phyloP scores from a whole-genome alignment of 2,797 vertebrate species.

The Poeciliopsis presidionis region DNA sequence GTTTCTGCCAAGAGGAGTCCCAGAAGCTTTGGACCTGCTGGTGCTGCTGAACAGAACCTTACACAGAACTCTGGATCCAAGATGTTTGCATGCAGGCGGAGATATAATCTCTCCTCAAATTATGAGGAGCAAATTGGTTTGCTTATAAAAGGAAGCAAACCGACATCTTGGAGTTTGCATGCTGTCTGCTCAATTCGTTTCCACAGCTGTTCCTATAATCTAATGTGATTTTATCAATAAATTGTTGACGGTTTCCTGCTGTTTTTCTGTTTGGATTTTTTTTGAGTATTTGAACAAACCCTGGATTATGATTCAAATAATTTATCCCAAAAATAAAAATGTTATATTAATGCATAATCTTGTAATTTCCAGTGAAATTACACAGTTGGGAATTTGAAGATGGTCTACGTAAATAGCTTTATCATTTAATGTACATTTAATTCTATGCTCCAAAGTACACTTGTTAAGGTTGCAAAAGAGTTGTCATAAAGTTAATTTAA shows the following conservation, averaged over 20 bases:
- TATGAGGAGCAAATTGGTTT: too few species aligned
- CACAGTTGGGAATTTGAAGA: not conserved
- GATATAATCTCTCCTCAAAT: not conserved
- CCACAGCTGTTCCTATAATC: not conserved
- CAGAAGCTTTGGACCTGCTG: constrained; percentile 45
- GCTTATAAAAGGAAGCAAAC: not conserved
- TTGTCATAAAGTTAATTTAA: not conserved
- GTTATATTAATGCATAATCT: not conserved
- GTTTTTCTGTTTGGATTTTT: not conserved
- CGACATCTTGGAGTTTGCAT: not conserved
- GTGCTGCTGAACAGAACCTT: constrained; percentile 65
- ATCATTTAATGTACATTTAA: not conserved
- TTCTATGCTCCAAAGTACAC: not conserved
- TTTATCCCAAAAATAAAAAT: not conserved
- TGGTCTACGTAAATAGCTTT: not conserved
- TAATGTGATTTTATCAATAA: not conserved
- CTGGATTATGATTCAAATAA: not conserved
- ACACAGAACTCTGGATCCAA: constrained; percentile 40
- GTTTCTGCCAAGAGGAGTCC: constrained; percentile 60
- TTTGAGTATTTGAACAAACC: not conserved
- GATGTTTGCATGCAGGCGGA: constrained; percentile 2
- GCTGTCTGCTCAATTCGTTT: not conserved
- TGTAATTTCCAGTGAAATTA: not conserved
- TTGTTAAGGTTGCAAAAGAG: not conserved
- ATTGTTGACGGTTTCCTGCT: not conserved